Conservation (phyloP, 2,797 vertebrate species). For the Anas capensis region DNA sequence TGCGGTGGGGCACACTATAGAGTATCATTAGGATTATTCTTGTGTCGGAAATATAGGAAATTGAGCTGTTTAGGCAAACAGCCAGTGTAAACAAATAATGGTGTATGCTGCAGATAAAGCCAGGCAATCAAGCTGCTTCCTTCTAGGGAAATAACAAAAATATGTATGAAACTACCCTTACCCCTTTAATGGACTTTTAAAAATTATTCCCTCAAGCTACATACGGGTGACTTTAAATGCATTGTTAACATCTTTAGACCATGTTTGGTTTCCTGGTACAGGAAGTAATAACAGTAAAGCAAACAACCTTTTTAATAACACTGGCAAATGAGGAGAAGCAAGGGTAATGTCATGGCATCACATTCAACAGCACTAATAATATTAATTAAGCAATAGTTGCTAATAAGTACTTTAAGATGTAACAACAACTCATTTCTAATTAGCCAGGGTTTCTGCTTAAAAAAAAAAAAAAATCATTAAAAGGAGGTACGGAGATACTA, state of each 20-base stretch:
- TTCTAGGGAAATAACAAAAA: conserved; percentile 40
- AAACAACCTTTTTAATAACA: conserved; percentile 55
- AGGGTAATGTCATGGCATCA: neutral
- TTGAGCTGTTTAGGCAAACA: conserved; percentile 3
- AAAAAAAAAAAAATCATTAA: neutral
- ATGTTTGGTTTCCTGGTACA: conserved; percentile 43
- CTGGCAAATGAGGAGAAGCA: neutral
- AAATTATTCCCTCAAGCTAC: conserved; percentile 33
- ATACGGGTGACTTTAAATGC: neutral
- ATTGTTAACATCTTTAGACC: conserved; percentile 39
- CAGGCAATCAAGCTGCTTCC: neutral
- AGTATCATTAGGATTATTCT: neutral
- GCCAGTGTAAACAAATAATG: neutral
- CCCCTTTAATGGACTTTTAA: neutral
- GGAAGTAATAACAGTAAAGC: conserved; percentile 64
- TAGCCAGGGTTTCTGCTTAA: neutral
- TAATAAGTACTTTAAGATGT: neutral
- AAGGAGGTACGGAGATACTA: neutral
- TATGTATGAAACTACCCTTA: neutral
- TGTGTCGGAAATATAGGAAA: conserved; percentile 12
- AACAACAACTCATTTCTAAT: neutral
- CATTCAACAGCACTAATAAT: neutral
- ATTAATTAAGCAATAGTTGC: neutral
- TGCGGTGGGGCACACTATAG: neutral
- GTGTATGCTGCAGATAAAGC: neutral